phyloP scores from a whole-genome alignment of 2,797 vertebrate genomes.

The Melanotaenia maccullochi region DNA sequence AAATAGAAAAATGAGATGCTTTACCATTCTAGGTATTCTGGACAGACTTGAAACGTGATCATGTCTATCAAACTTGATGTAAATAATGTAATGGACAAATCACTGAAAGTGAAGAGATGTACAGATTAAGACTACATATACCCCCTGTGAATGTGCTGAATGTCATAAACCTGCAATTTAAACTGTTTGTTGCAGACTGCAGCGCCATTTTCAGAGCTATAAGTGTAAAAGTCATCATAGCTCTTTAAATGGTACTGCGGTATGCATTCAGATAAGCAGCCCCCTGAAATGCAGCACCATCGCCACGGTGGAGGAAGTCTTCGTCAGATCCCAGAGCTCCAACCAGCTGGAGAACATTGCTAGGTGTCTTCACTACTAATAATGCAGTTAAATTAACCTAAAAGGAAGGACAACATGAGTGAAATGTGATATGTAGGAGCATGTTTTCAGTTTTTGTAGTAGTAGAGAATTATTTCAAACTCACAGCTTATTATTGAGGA shows the following conservation, averaged over 20 bases:
- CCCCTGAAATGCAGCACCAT: not conserved
- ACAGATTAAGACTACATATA: not conserved
- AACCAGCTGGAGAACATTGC: not conserved
- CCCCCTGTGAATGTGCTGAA: not conserved
- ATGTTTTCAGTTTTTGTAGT: not conserved
- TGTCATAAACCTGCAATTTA: not conserved
- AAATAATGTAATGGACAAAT: too few species aligned
- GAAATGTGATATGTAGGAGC: not conserved
- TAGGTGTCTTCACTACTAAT: not conserved
- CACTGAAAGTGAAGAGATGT: not conserved
- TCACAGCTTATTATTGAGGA: not conserved
- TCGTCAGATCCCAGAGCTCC: not conserved
- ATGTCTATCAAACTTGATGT: too few species aligned
- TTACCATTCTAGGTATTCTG: too few species aligned
- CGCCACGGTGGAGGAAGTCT: not conserved
- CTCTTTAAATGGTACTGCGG: constrained; percentile 97
- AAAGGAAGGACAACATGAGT: not conserved
- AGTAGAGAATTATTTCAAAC: not conserved
- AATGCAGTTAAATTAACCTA: not conserved
- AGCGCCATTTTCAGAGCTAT: constrained; percentile 97
- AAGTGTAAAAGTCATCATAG: constrained; percentile 89
- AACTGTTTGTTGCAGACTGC: constrained; percentile 83
- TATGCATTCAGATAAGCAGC: constrained; percentile 84
- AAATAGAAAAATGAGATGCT: too few species aligned
- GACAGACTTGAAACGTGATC: too few species aligned